phyloP scores from a whole-genome alignment of 2,113 vertebrate genomes.

The Perca flavescens region DNA sequence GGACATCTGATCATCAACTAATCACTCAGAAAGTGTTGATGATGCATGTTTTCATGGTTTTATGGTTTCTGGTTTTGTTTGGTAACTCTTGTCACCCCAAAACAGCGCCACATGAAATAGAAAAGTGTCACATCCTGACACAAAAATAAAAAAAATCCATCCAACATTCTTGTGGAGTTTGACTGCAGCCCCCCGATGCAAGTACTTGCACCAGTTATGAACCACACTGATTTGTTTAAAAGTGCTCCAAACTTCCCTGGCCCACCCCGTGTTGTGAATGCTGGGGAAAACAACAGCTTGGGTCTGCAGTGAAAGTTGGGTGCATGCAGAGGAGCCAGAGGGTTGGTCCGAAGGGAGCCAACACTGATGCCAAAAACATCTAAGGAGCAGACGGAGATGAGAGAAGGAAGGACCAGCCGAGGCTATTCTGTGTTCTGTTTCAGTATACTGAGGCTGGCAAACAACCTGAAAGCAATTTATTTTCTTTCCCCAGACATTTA shows the following conservation, averaged over 20 bases:
- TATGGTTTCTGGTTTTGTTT: neutral
- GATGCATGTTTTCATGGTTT: no score
- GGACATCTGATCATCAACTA: neutral
- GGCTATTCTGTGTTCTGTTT: conserved; percentile 16
- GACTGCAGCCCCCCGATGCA: conserved; percentile 14
- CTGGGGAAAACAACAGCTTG: conserved; percentile 53
- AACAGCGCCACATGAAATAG: neutral
- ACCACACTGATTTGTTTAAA: conserved; percentile 38
- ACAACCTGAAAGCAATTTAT: conserved; percentile 55
- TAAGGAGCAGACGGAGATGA: conserved; percentile 7
- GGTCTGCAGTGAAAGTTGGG: conserved; percentile 26
- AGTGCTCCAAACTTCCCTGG: conserved; percentile 31
- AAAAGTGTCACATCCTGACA: conserved; percentile 8
- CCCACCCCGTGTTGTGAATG: conserved; percentile 11
- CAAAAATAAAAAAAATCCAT: conserved; percentile 5
- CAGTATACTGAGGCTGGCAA: conserved; percentile 12
- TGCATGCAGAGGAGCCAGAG: conserved; percentile 51
- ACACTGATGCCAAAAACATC: neutral
- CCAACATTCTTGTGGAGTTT: conserved; percentile 4
- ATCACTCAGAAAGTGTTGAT: neutral
- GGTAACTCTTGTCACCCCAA: neutral
- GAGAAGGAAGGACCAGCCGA: neutral
- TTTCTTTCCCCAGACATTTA: conserved; percentile 37
- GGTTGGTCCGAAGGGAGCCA: conserved; percentile 12
- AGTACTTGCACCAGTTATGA: conserved; percentile 25